These are phyloP conservation scores for Eudemis profundana DNA, from an alignment of 2,888 invertebrate species.

Conservation along the genomic window DNA sequence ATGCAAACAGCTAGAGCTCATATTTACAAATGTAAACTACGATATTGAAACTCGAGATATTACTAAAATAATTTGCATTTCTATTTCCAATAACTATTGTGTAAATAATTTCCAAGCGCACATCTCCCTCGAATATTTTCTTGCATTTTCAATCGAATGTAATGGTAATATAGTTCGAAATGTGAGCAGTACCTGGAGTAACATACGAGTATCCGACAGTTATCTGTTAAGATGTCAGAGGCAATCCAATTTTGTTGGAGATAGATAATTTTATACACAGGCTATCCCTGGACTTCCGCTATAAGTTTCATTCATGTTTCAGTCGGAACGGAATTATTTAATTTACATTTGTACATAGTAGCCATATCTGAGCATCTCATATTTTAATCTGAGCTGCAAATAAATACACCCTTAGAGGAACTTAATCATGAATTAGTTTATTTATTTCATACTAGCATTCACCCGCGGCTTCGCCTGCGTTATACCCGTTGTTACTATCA, in stretches of 20 bases:
- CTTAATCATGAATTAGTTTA: too few species aligned
- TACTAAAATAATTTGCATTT: background rate
- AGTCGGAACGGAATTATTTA: too few species aligned
- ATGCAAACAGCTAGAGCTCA: background rate
- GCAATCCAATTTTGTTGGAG: background rate
- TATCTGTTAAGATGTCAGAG: background rate
- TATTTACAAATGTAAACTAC: background rate
- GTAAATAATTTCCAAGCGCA: background rate
- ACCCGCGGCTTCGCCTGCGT: too few species aligned
- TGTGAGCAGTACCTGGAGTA: background rate
- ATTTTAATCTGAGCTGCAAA: too few species aligned
- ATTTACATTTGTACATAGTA: too few species aligned
- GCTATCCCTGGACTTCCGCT: background rate
- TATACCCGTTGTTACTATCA: too few species aligned
- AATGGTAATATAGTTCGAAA: background rate
- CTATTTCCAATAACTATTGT: slow-evolving; percentile 3
- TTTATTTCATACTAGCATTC: too few species aligned
- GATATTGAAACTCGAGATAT: background rate
- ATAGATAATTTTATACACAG: background rate
- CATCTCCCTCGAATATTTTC: background rate
- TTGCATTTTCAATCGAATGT: background rate
- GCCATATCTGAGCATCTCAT: too few species aligned
- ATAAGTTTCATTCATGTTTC: too few species aligned
- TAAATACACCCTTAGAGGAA: too few species aligned
- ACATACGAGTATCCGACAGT: background rate